Conservation (phyloP, 2,888 invertebrate genomes). For the Lepas anatifera region DNA sequence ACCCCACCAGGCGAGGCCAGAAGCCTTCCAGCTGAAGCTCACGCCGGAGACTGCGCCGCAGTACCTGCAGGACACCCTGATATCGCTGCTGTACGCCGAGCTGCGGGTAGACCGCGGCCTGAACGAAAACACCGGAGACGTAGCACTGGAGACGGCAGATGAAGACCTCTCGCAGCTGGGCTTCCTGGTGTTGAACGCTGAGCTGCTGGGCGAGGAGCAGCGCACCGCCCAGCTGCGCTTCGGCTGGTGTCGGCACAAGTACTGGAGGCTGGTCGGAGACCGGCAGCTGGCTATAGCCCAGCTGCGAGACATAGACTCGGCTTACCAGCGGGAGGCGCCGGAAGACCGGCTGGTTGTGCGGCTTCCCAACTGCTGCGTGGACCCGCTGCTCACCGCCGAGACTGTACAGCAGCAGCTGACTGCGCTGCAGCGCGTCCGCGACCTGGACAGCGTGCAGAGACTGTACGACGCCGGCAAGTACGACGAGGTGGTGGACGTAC, state of each 20-base stretch:
- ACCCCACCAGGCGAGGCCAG: not conserved
- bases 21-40: not conserved
- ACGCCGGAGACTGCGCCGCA: not conserved
- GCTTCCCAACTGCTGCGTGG: not conserved
- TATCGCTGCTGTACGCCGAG: slow-evolving; percentile 1
- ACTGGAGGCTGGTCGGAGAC: not conserved
- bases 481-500: slow-evolving; percentile 50
- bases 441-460: slow-evolving; percentile 50
- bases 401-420: not conserved
- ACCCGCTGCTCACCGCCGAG: not conserved
- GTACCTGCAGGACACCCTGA: not conserved
- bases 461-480: slow-evolving; percentile 52
- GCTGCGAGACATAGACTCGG: not conserved
- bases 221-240: not conserved
- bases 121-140: not conserved
- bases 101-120: not conserved
- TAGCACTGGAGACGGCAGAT: not conserved
- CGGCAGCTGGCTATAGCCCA: not conserved
- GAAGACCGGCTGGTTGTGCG: not conserved
- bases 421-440: slow-evolving; percentile 28
- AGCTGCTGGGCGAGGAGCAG: not conserved
- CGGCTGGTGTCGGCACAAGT: not conserved
- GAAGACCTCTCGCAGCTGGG: not conserved
- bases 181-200: not conserved
- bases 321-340: not conserved